A percentile compares a stretch with the other conserved stretches of the same genome.
Conservation (phyloP, 1,140 invertebrate genomes). For the Drosophila mayri region DNA sequence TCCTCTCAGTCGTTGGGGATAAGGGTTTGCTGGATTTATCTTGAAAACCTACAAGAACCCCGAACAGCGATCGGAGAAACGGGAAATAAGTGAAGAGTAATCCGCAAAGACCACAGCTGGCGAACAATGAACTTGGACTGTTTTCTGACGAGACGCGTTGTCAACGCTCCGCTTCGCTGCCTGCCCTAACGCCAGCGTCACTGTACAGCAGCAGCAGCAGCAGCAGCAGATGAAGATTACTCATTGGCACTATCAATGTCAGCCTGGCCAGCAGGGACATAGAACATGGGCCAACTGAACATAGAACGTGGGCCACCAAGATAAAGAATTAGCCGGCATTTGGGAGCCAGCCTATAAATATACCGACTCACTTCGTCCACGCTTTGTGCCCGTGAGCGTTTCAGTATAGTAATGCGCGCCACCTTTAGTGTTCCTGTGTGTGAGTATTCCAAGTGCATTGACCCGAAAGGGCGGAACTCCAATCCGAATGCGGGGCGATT, state of each 20-base stretch:
- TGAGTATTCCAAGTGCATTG: slow-evolving; percentile 69
- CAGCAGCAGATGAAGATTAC: slow-evolving; percentile 48
- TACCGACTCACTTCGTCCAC: slow-evolving; percentile 34
- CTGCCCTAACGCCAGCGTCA: slow-evolving; percentile 9
- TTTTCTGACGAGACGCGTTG: slow-evolving; percentile 42
- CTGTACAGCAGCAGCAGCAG: slow-evolving; percentile 21
- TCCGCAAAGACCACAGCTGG: slow-evolving; percentile 50
- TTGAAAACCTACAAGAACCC: slow-evolving; percentile 43
- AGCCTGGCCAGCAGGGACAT: slow-evolving; percentile 52
- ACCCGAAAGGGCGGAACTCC: slow-evolving; percentile 73
- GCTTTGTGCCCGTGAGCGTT: slow-evolving; percentile 45
- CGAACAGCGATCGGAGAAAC: slow-evolving; percentile 40
- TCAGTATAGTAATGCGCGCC: slow-evolving; percentile 61
- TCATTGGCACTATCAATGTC: slow-evolving; percentile 78
- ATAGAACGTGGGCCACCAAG: slow-evolving; percentile 50
- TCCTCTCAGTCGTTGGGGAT: background rate
- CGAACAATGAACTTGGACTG: slow-evolving; percentile 82
- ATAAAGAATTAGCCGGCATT: slow-evolving; percentile 76
- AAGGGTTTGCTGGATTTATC: slow-evolving; percentile 1
- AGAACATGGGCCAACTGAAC: slow-evolving; percentile 26
- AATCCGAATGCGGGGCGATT: slow-evolving; percentile 69
- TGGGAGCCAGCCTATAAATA: slow-evolving; percentile 68
- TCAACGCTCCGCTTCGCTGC: slow-evolving; percentile 69
- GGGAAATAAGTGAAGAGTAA: slow-evolving; percentile 23
- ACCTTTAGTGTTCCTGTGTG: slow-evolving; percentile 38